phyloP scores from a whole-genome alignment of 2,797 vertebrate genomes.

The Myripristis jacobus region DNA sequence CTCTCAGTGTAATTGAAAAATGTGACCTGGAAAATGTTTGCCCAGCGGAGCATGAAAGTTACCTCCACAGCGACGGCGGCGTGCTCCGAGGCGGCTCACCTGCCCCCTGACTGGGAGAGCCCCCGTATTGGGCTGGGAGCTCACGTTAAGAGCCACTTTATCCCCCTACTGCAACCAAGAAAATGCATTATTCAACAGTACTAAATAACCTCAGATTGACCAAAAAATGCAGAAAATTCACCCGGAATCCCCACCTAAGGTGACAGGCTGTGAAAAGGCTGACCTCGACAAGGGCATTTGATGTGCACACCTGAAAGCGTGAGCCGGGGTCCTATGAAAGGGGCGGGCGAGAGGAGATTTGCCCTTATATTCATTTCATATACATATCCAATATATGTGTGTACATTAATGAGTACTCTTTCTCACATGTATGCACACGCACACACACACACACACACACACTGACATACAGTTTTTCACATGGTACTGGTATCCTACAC shows the following conservation, averaged over 20 bases:
- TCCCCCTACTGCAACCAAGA: conserved; percentile 80
- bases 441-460: too few relatives aligned
- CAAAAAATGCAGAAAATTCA: conserved; percentile 62
- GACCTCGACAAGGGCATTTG: conserved; percentile 77
- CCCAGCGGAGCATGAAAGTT: conserved; percentile 88
- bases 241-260: conserved; percentile 66
- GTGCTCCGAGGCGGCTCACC: conserved; percentile 79
- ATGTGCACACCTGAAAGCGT: conserved; percentile 22
- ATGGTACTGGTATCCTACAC: too few relatives aligned
- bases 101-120: conserved; percentile 80
- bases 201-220: conserved; percentile 88
- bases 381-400: too few relatives aligned
- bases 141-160: conserved; percentile 88
- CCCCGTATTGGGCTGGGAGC: conserved; percentile 82
- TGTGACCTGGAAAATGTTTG: conserved; percentile 90
- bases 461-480: too few relatives aligned
- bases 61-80: conserved; percentile 80
- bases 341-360: too few relatives aligned
- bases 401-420: too few relatives aligned
- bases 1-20: conserved; percentile 90
- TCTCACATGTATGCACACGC: too few relatives aligned
- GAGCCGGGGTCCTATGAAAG: too few relatives aligned
- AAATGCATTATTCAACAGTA: conserved; percentile 91
- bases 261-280: conserved; percentile 80
- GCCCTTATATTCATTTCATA: too few relatives aligned